Evolutionary conservation across 2,797 vertebrate genomes (phyloP).

Genomic region (Pseudochaenichthys georgianus): DNA sequence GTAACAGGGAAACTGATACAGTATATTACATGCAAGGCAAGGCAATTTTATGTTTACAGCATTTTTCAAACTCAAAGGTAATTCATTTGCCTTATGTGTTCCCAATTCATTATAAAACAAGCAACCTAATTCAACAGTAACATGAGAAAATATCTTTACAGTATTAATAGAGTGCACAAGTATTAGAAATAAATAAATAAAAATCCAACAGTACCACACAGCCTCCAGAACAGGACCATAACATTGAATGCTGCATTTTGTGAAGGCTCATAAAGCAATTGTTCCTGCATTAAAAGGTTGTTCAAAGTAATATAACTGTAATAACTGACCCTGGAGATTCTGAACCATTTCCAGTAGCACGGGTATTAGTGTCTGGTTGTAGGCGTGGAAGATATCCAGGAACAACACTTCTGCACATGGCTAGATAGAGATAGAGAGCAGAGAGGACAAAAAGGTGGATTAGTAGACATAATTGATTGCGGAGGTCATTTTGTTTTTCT

Average conservation of each 20-base stretch:
- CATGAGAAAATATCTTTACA: not conserved
- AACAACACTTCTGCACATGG: slow-evolving; percentile 97
- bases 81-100: not conserved
- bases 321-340: slow-evolving; percentile 89
- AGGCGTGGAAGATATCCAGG: slow-evolving; percentile 97
- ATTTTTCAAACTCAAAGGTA: not conserved
- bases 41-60: not conserved
- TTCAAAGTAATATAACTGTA: not conserved
- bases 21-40: not conserved
- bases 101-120: not conserved
- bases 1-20: not conserved
- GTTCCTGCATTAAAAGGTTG: not conserved
- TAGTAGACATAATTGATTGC: slow-evolving; percentile 10
- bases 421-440: slow-evolving; percentile 74
- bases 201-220: slow-evolving; percentile 1
- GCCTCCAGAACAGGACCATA: not conserved
- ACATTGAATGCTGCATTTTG: not conserved
- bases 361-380: slow-evolving; percentile 94
- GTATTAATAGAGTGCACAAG: not conserved
- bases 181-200: not conserved
- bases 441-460: slow-evolving; percentile 10
- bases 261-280: not conserved
- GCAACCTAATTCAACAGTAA: not conserved
- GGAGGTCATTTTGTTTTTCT: not conserved
- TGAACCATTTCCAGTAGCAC: slow-evolving; percentile 96